Base-by-base conservation (phyloP, 2,113 vertebrate species). In the Gallinago paraguaiae region DNA sequence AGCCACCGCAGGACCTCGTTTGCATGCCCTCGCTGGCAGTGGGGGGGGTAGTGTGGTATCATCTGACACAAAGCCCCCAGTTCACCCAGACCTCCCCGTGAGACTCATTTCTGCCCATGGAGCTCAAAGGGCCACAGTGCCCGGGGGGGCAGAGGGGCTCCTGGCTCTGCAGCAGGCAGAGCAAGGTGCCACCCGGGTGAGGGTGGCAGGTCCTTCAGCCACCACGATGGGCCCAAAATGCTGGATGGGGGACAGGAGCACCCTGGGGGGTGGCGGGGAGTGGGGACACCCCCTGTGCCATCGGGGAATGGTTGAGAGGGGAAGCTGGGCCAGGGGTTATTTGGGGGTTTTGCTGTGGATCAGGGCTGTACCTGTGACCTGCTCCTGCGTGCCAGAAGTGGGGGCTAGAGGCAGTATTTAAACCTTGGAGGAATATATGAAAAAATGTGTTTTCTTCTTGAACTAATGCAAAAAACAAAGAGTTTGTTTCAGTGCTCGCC, bases 401-500 rank as follows among this genome's bases (percentile, higher is more conserved):
- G 72, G 75, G 83, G 56, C n/a, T 69, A 35, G 59, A 74, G 20
- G 60, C 51, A 37, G 43, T 6, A 20, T n/a, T 63, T 20, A 77
- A 78, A 64, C 72, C 93, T 78, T 25, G 1, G 64, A 86, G 82
- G 88, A 88, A 78, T 81, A 79, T 35, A 20, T 20, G 9, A 5
- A 46, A 53, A 80, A 64, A 31, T 39, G n/a, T 35, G 43, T 80
- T 92, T 93, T 96, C 37, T 81, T 77, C 88, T 80, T 82, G 61
- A 92, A n/a, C 28, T 86, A 88, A 78, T 84, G 90, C n/a, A 74
- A 75, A 86, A 93, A 90, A 27, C 76, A 90, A 78, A 92, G 88
- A 71, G 60, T 64, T 89, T 22, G 23, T 75, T 93, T 88, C 90
- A 84, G 41, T 24, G 15, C 53, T 81, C 5, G 12, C 71, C 82